Evolutionary conservation across 2,797 vertebrate genomes (phyloP).

Genomic region (Pseudomugil tenellus): DNA sequence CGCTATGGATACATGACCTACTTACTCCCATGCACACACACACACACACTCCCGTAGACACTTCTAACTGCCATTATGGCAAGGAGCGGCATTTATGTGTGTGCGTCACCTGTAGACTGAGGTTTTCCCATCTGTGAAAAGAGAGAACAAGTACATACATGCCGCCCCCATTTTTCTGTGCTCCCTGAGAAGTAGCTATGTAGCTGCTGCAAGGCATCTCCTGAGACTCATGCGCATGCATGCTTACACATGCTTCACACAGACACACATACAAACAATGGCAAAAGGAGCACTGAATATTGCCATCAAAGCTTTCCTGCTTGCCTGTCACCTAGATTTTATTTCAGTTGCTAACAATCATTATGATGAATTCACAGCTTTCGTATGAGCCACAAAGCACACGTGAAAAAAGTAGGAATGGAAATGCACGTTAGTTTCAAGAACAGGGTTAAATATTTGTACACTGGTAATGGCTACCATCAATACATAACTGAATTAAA

Average conservation of each 20-base stretch:
- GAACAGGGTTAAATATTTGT: not conserved
- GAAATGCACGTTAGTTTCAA: slow-evolving; percentile 17
- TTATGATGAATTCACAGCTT: slow-evolving; percentile 42
- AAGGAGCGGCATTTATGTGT: slow-evolving; percentile 24
- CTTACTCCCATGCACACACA: slow-evolving; percentile 31
- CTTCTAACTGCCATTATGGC: slow-evolving; percentile 43
- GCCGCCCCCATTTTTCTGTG: slow-evolving; percentile 53
- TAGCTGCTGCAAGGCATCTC: slow-evolving; percentile 55
- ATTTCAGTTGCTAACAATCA: slow-evolving; percentile 44
- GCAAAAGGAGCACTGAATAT: slow-evolving; percentile 31
- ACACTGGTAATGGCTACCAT: not conserved
- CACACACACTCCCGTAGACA: slow-evolving; percentile 1
- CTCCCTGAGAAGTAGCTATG: slow-evolving; percentile 52
- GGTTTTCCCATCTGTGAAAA: slow-evolving; percentile 60
- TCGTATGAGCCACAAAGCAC: slow-evolving; percentile 25
- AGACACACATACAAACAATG: slow-evolving; percentile 14
- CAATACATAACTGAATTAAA: not conserved
- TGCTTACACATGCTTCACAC: slow-evolving; percentile 10
- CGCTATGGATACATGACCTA: slow-evolving; percentile 81
- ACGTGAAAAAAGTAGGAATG: slow-evolving; percentile 1
- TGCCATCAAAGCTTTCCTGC: slow-evolving; percentile 54
- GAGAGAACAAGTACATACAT: slow-evolving; percentile 67
- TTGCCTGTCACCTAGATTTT: slow-evolving; percentile 57
- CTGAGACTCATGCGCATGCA: slow-evolving; percentile 53
- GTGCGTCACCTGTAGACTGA: slow-evolving; percentile 62